Evolutionary conservation across 2,888 invertebrate genomes (phyloP).

Genomic region (Eupithecia exiguata): DNA sequence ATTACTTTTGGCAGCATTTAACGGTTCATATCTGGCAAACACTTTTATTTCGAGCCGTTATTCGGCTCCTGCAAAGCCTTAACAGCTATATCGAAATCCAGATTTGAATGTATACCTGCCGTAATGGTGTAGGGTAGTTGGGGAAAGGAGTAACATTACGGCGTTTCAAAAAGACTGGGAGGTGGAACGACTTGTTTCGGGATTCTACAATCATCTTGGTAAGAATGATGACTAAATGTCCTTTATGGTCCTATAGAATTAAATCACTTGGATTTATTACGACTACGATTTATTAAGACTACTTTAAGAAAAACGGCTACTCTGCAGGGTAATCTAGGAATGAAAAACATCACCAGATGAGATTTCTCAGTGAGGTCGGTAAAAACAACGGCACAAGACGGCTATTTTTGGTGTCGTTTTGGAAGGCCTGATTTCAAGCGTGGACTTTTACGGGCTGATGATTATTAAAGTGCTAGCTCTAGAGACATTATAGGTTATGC

Average conservation of each 20-base stretch:
- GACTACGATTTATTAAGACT: too few species aligned
- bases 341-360: too few species aligned
- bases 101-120: conserved; percentile 73
- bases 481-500: too few species aligned
- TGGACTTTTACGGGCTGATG: too few species aligned
- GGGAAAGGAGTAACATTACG: conserved; percentile 44
- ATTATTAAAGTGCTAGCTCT: too few species aligned
- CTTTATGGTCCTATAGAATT: not conserved
- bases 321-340: too few species aligned
- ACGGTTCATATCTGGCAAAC: conserved; percentile 47
- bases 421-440: too few species aligned
- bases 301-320: too few species aligned
- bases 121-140: conserved; percentile 57
- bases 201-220: not conserved
- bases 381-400: too few species aligned
- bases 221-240: not conserved
- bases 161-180: not conserved
- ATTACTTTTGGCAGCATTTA: conserved; percentile 15
- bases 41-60: conserved; percentile 61
- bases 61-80: conserved; percentile 54
- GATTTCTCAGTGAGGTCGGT: too few species aligned
- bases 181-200: not conserved
- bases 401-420: too few species aligned
- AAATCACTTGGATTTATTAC: not conserved
- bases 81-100: conserved; percentile 73